Base-by-base conservation (phyloP, 1,140 invertebrate genomes). In the Dendrolimus punctatus region DNA sequence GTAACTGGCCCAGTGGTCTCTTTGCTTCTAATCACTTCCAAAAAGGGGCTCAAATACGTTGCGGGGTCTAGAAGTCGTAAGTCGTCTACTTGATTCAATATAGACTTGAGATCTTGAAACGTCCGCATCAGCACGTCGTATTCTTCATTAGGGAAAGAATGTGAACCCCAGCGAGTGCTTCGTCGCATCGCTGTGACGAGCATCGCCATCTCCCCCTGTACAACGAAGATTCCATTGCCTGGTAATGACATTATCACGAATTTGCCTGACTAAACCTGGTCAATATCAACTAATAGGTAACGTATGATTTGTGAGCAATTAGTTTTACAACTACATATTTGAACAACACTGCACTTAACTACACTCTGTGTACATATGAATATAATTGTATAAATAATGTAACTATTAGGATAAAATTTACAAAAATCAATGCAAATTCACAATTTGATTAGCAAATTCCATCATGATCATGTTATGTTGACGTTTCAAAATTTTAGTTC, bases 1-100 rank as follows among this genome's bases (percentile, higher is more conserved):
- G 98, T 99, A 5, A 99, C 94, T 43, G 95, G 94, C 9, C 96
- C 97, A 37, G 96, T 97, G 9, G 96, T 99, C 78, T 98, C 96
- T 68, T 98, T 97, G 38, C 97, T 98, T 57, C 95, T 89, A 57
- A 99, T 97, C 1, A 99, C 95, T 81, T 98, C 96, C 23, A 99
- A 87, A 86, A 99, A 99, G 4, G 98, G 98, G 23, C 91, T 90
- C 60, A 95, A 83, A 73, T 94, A 95, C 8, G 91, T 90, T 54
- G 91, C 91, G 4, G 96, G 94, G 66, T 97, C 95, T 8, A 98
- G 76, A n/a, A 95, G 89, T 53, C 91, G 90, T 41, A 98, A 82
- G 81, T 95, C 93, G 85, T 91, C 92, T 6, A 95, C 90, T 71
- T 94, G 92, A 66, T 94, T 95, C 7, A 97, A 80, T 42, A 93